phyloP scores from a whole-genome alignment of 1,140 invertebrate genomes.

The Arion vulgaris region DNA sequence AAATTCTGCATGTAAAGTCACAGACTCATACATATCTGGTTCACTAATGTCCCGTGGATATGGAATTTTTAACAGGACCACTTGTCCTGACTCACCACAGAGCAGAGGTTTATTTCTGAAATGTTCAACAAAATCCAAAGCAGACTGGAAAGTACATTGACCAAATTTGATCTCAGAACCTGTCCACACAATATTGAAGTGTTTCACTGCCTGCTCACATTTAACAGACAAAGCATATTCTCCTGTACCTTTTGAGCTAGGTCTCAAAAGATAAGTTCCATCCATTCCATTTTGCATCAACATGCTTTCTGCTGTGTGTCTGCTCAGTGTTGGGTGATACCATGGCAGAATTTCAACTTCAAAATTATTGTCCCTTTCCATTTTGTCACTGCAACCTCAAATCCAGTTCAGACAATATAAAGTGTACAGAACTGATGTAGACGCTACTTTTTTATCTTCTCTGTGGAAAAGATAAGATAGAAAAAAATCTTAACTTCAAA shows the following conservation, averaged over 20 bases:
- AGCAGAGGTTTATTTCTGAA: conserved; percentile 66
- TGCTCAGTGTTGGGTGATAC: conserved; percentile 62
- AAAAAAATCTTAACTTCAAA: no score
- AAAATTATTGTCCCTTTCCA: conserved; percentile 23
- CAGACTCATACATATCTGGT: conserved; percentile 63
- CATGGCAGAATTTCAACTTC: conserved; percentile 49
- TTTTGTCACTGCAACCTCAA: background rate
- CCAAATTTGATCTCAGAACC: conserved; percentile 61
- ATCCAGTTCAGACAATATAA: background rate
- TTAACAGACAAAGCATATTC: conserved; percentile 67
- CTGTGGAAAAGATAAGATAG: no score
- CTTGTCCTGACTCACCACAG: conserved; percentile 63
- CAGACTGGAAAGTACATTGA: conserved; percentile 57
- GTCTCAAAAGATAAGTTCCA: conserved; percentile 65
- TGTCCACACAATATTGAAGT: conserved; percentile 59
- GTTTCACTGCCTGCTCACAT: conserved; percentile 68
- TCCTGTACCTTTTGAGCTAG: conserved; percentile 58
- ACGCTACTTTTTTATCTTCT: no score
- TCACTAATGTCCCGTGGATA: conserved; percentile 64
- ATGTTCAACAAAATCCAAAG: conserved; percentile 61
- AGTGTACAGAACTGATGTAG: background rate
- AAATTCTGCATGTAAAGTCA: conserved; percentile 65
- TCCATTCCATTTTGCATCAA: conserved; percentile 66
- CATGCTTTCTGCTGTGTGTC: conserved; percentile 68
- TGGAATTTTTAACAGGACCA: conserved; percentile 45